These are phyloP conservation scores for Yponomeuta cagnagella DNA, from an alignment of 2,888 invertebrate species.

Conservation along the genomic window DNA sequence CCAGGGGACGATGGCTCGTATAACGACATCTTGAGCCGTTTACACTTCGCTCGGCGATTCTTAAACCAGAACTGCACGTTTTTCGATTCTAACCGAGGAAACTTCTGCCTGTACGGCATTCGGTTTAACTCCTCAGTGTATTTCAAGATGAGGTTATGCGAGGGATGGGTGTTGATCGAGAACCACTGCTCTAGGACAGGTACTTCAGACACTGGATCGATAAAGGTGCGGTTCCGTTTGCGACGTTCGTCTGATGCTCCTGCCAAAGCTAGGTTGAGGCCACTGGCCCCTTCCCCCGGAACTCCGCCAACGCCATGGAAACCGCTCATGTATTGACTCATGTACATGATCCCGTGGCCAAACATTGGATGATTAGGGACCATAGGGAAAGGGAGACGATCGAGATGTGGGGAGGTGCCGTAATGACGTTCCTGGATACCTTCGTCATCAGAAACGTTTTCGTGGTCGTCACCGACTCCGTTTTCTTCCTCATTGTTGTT, in stretches of 20 bases:
- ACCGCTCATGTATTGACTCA: constrained; percentile 87
- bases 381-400: constrained; percentile 82
- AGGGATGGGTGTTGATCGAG: constrained; percentile 97
- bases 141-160: constrained; percentile 97
- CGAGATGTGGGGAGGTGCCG: constrained; percentile 57
- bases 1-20: constrained; percentile 84
- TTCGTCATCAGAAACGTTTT: constrained; percentile 70
- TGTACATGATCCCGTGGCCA: constrained; percentile 92
- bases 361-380: constrained; percentile 90
- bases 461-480: constrained; percentile 67
- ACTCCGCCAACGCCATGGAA: constrained; percentile 72
- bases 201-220: constrained; percentile 99
- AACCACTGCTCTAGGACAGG: constrained; percentile 97
- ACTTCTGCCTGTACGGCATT: constrained; percentile 98
- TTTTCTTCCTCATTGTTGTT: constrained; percentile 68
- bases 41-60: constrained; percentile 98
- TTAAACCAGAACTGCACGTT: constrained; percentile 99
- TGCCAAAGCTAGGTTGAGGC: constrained; percentile 79
- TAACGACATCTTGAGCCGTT: constrained; percentile 93
- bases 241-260: constrained; percentile 88
- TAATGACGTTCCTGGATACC: constrained; percentile 61
- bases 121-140: constrained; percentile 98
- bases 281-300: constrained; percentile 75
- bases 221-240: constrained; percentile 98
- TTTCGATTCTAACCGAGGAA: constrained; percentile 98